phyloP scores from a whole-genome alignment of 1,140 invertebrate genomes.

The Maconellicoccus hirsutus region DNA sequence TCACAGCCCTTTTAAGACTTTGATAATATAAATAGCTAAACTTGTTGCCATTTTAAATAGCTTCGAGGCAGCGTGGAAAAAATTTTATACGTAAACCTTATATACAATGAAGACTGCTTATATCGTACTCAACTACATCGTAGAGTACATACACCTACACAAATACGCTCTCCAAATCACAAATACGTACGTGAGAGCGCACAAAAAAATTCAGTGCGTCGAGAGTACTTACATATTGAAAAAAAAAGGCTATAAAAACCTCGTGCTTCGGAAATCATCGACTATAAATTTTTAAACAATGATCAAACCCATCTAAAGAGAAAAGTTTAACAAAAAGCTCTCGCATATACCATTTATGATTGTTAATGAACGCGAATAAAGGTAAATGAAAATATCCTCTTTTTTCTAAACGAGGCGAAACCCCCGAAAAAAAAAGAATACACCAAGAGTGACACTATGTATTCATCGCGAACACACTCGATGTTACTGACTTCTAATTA shows the following conservation, averaged over 20 bases:
- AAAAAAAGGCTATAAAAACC: too few species aligned
- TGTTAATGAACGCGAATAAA: neutral
- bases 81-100: neutral
- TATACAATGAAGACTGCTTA: too few species aligned
- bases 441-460: neutral
- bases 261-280: too few species aligned
- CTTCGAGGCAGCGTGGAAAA: neutral
- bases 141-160: too few species aligned
- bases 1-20: conserved; percentile 2
- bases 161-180: too few species aligned
- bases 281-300: too few species aligned
- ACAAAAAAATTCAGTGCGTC: neutral
- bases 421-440: too few species aligned
- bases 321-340: too few species aligned
- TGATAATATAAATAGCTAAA: conserved; percentile 10
- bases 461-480: neutral
- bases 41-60: conserved; percentile 4
- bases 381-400: neutral
- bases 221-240: too few species aligned
- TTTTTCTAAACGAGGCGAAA: neutral
- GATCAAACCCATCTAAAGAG: too few species aligned
- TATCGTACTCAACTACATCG: too few species aligned
- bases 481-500: neutral
- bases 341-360: neutral
- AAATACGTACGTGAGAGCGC: too few species aligned